Evolutionary conservation across 2,797 vertebrate genomes (phyloP), one percentile per base, ranked within the genome.

Genomic region (Arrhamphus sclerolepis): DNA sequence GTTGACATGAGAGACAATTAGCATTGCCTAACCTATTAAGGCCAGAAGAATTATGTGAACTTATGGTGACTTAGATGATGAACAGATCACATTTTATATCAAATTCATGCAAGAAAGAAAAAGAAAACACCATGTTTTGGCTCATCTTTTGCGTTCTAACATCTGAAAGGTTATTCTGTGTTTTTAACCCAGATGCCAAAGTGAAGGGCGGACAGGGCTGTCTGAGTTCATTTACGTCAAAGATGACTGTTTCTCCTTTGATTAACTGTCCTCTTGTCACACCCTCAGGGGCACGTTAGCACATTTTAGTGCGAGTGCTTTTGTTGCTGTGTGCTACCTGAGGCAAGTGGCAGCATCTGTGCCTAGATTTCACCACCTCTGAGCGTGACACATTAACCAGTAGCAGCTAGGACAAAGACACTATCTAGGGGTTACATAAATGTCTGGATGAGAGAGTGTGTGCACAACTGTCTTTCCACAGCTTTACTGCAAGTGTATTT

Each of bases 351-450:
- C 80, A 82, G 77, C 68, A 69, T 75, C 80, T 63, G 68, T 75
- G 73, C 81, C 77, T 77, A 83, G 62, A 78, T 74, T 85, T 70
- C 55, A 62, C 72, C 83, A 89, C 81, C 81, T 85, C 62, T 40
- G 4, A 85, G 71, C 61, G 19, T 22, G 44, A 79, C 83, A 84
- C 73, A 72, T 83, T 83, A 79, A 73, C 85, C 58, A 70, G 65
- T 77, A 69, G 79, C 76, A 79, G 84, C 85, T 85, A 82, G 72
- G 79, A 80, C 84, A 90, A 88, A 87, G 85, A 82, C 87, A 69
- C 50, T 9, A 56, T 63, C 50, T 39, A 29, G 60, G 77, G 75
- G 66, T 78, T 78, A 74, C 40, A 49, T 78, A 67, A 76, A 61
- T 44, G 61, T 57, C 1, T 46, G 21, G 5, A 16, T 38, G 28